phyloP scores from a whole-genome alignment of 1,140 invertebrate species.

The Papilio polyxenes region DNA sequence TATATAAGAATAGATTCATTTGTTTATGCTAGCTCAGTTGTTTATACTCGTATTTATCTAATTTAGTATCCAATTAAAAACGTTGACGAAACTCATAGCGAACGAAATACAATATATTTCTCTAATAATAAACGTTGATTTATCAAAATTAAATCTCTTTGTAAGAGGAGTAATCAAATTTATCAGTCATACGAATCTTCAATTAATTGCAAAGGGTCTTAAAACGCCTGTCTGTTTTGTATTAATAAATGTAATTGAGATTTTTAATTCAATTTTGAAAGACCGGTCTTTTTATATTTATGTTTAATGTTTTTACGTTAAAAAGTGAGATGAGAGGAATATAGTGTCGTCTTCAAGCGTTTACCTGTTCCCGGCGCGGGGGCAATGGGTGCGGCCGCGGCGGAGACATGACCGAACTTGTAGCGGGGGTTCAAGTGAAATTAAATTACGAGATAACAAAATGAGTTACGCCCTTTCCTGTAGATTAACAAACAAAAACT shows the following conservation, averaged over 20 bases:
- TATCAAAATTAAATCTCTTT: slow-evolving; percentile 80
- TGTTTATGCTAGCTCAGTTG: background rate
- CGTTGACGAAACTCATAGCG: slow-evolving; percentile 43
- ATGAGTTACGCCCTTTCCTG: slow-evolving; percentile 80
- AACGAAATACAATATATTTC: slow-evolving; percentile 68
- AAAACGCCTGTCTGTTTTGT: slow-evolving; percentile 58
- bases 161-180: slow-evolving; percentile 76
- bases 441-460: slow-evolving; percentile 80
- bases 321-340: slow-evolving; percentile 12
- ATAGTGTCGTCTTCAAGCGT: slow-evolving; percentile 37
- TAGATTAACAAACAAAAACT: slow-evolving; percentile 81
- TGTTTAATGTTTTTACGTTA: background rate
- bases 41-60: background rate
- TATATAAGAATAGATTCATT: background rate
- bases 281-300: background rate
- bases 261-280: slow-evolving; percentile 6
- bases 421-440: slow-evolving; percentile 70
- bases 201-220: slow-evolving; percentile 70
- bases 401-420: slow-evolving; percentile 50
- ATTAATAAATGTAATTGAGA: slow-evolving; percentile 55
- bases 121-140: slow-evolving; percentile 74
- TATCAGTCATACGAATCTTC: slow-evolving; percentile 77
- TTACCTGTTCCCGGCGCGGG: slow-evolving; percentile 39
- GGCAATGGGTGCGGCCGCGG: slow-evolving; percentile 58
- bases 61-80: slow-evolving; percentile 26